Base-by-base conservation (phyloP, 2,113 vertebrate genomes). In the Plectropomus leopardus region DNA sequence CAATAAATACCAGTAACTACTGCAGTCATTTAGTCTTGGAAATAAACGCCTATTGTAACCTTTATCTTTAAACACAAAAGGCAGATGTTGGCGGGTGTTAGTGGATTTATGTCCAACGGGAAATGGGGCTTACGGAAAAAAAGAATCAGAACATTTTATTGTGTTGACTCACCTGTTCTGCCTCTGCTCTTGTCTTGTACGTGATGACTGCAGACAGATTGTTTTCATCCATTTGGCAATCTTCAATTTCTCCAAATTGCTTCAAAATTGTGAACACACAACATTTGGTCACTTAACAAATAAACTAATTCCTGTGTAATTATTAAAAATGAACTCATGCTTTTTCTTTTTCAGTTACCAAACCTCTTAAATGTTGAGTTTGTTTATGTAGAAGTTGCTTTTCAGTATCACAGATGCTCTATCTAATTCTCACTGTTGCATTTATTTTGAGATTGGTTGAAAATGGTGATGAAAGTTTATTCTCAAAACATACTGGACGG, bases 171-270 rank as follows among this genome's bases (percentile, higher is more conserved):
- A 99, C 98, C 93, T 95, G 96, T 93, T 99, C 98, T 48, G 98
- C 98, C 93, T 99, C 98, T 51, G 94, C 95, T 93, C 98, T 95
- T 6, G 96, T 96, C 95, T 95, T 98, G 94, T 96, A 98, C 4
- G 96, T 96, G 93, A 99, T 96, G 89, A 98, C 93, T 0, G 97
- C 97, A 82, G 96, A 95, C 81, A 96, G 94, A 87, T 95, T 95
- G 79, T 93, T 94, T 72, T 98, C 97, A 79, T 98, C 95, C 83
- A 99, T 98, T 86, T 96, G 96, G 93, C 95, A 98, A 91, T 99
- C 98, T 94, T 99, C 98, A 86, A 99, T 98, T 92, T 99, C 97
- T 82, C 98, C 98, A 93, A 97, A 99, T 98, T 98, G 97, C 97
- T 99, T 95, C 84, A 94, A 90, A 83, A 89, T 87, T 58, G 82